Base-by-base conservation (phyloP, 1,140 invertebrate genomes). In the Procambarus virginalis region DNA sequence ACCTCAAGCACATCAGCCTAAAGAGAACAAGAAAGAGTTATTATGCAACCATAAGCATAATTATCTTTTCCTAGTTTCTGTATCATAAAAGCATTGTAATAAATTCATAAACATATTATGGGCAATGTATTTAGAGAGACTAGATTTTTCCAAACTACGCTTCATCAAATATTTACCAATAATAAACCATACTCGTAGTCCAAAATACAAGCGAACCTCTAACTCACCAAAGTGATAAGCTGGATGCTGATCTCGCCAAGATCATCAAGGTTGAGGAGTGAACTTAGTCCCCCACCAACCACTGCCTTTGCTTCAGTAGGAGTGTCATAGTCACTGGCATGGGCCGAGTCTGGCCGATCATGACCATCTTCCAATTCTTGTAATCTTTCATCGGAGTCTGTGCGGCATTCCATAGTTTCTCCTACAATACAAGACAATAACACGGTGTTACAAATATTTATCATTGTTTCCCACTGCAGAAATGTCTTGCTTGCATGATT, bases 1-100 rank as follows among this genome's bases (percentile, higher is more conserved):
- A 92, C 89, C 64, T 81, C 85, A 6, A 92, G 86, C 48, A 92
- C 90, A 48, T 92, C 89, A 81, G 91, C 91, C 91, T 90, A 84
- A 46, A 85, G 55, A 46, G n/a, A 49, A 55, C 8, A 81, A 10
- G 34, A 34, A 34, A 34, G 34, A 34, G 34, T 34, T 34, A 34
- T 34, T 34, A 34, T 0, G 34, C 34, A 34, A 34, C 34, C 34
- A 34, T 34, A 34, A 34, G 34, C 34, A 34, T 34, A 34, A 34
- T 34, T 34, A 34, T 34, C 34, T 34, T 0, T 34, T 34, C 1
- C 34, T 34, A 34, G 34, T 34, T 34, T 34, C 34, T 34, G 1
- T 34, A 34, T 34, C 34, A 34, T 34, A 34, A 34, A 34, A 34
- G 34, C 34, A 34, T 34, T 34, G 34, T 34, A 34, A 34, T 34